These are phyloP conservation scores for Copidosoma aretas DNA, from an alignment of 2,888 invertebrate genomes.

Conservation along the genomic window DNA sequence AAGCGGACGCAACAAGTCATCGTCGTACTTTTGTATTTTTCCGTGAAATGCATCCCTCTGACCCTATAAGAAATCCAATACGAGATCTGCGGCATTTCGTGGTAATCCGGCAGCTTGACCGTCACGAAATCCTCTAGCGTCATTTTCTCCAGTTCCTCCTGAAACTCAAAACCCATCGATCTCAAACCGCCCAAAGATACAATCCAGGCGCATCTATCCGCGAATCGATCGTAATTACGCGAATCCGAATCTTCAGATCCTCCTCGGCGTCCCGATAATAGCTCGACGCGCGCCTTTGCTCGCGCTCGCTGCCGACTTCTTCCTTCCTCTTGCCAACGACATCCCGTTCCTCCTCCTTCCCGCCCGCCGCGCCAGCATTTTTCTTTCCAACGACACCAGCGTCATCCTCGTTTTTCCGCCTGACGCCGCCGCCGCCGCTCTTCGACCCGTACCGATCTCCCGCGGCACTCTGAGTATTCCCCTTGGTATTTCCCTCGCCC, in stretches of 20 bases:
- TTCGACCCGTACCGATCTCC: too few relatives aligned
- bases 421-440: too few relatives aligned
- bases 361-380: neutral
- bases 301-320: neutral
- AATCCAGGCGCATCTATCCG: too few relatives aligned
- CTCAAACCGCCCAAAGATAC: too few relatives aligned
- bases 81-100: slow-evolving; percentile 53
- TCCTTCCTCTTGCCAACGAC: neutral
- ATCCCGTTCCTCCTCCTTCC: neutral
- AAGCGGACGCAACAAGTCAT: neutral
- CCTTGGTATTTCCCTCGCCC: too few relatives aligned
- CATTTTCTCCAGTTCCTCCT: slow-evolving; percentile 54
- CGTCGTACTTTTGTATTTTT: slow-evolving; percentile 45
- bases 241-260: slow-evolving; percentile 10
- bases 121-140: slow-evolving; percentile 50
- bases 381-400: too few relatives aligned
- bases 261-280: slow-evolving; percentile 10
- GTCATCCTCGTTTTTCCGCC: too few relatives aligned
- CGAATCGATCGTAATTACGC: slow-evolving; percentile 1
- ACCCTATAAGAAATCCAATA: slow-evolving; percentile 54
- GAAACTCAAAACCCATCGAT: neutral
- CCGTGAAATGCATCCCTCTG: slow-evolving; percentile 45
- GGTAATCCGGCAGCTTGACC: slow-evolving; percentile 53
- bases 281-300: neutral
- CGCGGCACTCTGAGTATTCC: too few relatives aligned